These are phyloP conservation scores for Pocota personata DNA, from an alignment of 2,888 invertebrate genomes.

Conservation along the genomic window DNA sequence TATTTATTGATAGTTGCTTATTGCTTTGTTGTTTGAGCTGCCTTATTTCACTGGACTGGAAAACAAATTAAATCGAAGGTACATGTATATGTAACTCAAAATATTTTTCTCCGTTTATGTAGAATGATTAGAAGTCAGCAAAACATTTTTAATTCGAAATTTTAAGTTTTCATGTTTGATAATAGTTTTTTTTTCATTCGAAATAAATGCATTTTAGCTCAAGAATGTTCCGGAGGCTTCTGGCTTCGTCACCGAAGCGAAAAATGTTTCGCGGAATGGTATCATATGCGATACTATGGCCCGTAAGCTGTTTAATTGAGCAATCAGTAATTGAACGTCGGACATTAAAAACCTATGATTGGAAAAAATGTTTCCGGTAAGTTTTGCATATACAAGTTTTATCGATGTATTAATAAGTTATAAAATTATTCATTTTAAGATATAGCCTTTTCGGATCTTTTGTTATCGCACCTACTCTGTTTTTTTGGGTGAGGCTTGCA, in stretches of 20 bases:
- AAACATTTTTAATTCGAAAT: background rate
- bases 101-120: background rate
- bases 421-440: constrained; percentile 76
- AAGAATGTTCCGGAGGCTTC: background rate
- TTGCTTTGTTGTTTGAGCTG: too few relatives aligned
- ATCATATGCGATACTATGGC: constrained; percentile 84
- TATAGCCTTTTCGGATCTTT: constrained; percentile 85
- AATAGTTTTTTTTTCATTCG: too few relatives aligned
- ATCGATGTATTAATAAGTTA: too few relatives aligned
- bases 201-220: background rate
- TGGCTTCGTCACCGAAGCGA: background rate
- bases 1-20: too few relatives aligned
- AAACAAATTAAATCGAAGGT: background rate
- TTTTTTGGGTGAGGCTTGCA: constrained; percentile 85
- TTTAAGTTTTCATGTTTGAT: background rate
- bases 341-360: constrained; percentile 82
- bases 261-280: constrained; percentile 84
- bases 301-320: constrained; percentile 83
- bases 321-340: constrained; percentile 83
- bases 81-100: background rate
- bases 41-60: background rate
- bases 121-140: background rate
- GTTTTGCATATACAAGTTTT: background rate
- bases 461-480: constrained; percentile 86
- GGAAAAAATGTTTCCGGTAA: constrained; percentile 82